Percentiles rank a stretch among this genome's conserved stretches.
phyloP scores from a whole-genome alignment of 2,797 vertebrate species.

The Cossypha polioptera region DNA sequence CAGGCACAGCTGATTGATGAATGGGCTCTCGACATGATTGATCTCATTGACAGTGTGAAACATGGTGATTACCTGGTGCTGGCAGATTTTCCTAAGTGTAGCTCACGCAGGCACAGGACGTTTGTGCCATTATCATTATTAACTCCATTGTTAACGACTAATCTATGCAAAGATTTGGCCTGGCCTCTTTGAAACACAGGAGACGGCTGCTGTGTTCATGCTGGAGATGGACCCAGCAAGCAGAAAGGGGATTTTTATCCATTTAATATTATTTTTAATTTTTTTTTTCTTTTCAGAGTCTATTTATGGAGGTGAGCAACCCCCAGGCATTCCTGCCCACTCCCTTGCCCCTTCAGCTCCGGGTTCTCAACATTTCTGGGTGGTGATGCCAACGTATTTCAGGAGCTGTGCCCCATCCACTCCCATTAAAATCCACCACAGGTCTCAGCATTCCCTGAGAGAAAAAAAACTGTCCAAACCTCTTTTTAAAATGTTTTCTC shows the following conservation, averaged over 20 bases:
- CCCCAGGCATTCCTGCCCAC: background rate
- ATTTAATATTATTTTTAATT: background rate
- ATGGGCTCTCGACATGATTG: constrained; percentile 42
- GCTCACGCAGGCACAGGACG: background rate
- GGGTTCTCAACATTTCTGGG: background rate
- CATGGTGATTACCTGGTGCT: constrained; percentile 39
- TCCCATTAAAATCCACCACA: background rate
- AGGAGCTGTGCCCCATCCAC: background rate
- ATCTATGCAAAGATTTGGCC: constrained; percentile 1
- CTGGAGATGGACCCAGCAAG: rapidly evolving
- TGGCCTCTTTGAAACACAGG: background rate
- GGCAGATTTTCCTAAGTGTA: constrained; percentile 28
- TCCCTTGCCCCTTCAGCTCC: background rate
- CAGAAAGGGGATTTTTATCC: background rate
- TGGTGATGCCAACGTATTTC: background rate
- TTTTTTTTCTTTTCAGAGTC: background rate
- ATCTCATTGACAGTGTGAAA: constrained; percentile 34
- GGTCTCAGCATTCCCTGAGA: background rate
- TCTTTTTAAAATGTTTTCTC: background rate
- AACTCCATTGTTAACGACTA: constrained; percentile 36
- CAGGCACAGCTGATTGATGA: background rate
- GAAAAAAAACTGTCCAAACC: background rate
- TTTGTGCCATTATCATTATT: constrained; percentile 33
- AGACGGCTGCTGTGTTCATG: background rate
- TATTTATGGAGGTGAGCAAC: background rate